A percentile compares a stretch with the other conserved stretches of the same genome.
These are phyloP conservation scores for Fragum sueziense DNA, from an alignment of 2,888 invertebrate genomes.

Conservation along the genomic window DNA sequence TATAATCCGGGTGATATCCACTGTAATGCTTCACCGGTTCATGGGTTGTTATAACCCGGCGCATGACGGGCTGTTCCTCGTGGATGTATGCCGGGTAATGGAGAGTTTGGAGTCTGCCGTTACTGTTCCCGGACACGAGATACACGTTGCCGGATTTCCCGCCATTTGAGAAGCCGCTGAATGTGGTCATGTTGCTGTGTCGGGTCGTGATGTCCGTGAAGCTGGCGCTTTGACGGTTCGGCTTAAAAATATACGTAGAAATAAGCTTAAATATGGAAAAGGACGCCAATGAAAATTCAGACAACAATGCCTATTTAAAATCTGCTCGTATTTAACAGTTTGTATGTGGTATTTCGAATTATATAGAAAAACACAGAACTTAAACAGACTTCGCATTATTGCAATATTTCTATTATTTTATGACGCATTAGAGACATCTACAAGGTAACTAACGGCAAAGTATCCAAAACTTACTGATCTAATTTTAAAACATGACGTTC, in stretches of 20 bases:
- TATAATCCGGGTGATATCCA: constrained; percentile 15
- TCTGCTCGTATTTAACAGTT: too few relatives aligned
- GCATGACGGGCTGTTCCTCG: neutral
- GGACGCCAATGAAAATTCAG: too few relatives aligned
- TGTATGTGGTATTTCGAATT: too few relatives aligned
- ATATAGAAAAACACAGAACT: too few relatives aligned
- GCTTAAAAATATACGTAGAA: neutral
- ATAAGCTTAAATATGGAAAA: too few relatives aligned
- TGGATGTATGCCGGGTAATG: neutral
- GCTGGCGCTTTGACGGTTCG: neutral
- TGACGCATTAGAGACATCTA: too few relatives aligned
- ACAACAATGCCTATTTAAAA: too few relatives aligned
- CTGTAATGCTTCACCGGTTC: constrained; percentile 16
- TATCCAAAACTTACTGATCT: too few relatives aligned
- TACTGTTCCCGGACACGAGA: neutral
- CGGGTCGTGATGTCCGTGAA: neutral
- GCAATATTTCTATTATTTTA: too few relatives aligned
- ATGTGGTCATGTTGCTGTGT: neutral
- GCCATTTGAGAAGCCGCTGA: neutral
- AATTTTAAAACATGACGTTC: too few relatives aligned
- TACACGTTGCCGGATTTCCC: neutral
- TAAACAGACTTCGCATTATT: too few relatives aligned
- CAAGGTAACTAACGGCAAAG: too few relatives aligned
- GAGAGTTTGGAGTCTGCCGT: neutral
- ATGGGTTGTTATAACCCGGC: neutral